Percentiles rank a stretch among this genome's conserved stretches.
These are phyloP conservation scores for Lycopodina hypogea DNA, from an alignment of 37 sponge, comb jelly and placozoan genomes.

Conservation along the genomic window DNA sequence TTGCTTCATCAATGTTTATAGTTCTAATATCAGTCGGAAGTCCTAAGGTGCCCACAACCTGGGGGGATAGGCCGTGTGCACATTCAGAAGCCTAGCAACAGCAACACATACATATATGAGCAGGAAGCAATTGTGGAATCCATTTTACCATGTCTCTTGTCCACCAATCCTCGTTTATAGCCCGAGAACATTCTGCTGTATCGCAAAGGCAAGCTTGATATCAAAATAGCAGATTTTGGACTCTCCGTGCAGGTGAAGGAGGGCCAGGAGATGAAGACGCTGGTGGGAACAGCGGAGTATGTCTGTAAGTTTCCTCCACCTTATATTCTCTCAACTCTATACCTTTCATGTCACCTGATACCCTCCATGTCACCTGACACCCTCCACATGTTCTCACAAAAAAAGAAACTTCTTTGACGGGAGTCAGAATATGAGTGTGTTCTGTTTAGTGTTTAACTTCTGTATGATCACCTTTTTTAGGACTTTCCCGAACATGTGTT, in stretches of 20 bases:
- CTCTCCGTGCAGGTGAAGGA: constrained; percentile 77
- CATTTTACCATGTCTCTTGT: no score
- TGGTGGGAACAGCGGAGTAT: constrained; percentile 95
- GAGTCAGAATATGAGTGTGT: neutral
- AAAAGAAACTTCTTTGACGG: neutral
- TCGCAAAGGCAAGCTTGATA: constrained; percentile 62
- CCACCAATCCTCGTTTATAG: constrained; percentile 25
- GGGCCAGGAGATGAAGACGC: constrained; percentile 68
- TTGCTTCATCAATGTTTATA: no score
- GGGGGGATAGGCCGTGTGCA: no score
- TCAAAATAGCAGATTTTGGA: constrained; percentile 93
- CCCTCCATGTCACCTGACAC: constrained; percentile 38
- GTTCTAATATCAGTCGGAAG: no score
- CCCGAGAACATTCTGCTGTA: constrained; percentile 92
- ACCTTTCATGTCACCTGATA: constrained; percentile 24
- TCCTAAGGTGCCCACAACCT: no score
- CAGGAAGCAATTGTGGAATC: no score
- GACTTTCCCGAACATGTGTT: no score
- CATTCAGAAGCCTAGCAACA: no score
- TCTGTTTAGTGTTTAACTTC: no score
- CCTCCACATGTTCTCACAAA: constrained; percentile 56
- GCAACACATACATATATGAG: no score
- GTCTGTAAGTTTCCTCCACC: constrained; percentile 43
- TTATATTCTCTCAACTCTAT: constrained; percentile 28
- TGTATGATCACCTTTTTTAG: no score